These are phyloP conservation scores for Forpus xanthops DNA, from an alignment of 2,797 vertebrate genomes.

Conservation along the genomic window DNA sequence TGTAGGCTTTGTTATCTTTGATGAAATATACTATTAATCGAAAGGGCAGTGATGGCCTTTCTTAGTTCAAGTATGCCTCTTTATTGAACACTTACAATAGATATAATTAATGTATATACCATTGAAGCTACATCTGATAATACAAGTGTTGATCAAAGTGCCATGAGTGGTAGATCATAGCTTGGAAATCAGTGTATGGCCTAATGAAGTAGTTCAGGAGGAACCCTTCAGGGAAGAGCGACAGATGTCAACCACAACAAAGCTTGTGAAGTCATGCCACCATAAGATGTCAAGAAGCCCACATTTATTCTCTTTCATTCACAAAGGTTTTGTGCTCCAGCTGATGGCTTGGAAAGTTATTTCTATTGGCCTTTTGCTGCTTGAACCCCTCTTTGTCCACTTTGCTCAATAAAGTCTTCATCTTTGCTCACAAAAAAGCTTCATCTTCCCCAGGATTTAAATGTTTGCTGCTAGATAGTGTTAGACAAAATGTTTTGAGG, in stretches of 20 bases:
- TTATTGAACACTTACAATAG: neutral
- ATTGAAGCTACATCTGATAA: neutral
- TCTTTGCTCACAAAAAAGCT: neutral
- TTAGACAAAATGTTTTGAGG: neutral
- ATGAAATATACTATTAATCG: neutral
- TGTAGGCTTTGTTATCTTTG: neutral
- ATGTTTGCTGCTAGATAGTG: neutral
- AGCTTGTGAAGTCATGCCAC: neutral
- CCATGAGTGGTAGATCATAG: neutral
- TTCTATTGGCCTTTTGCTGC: neutral
- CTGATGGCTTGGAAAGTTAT: neutral
- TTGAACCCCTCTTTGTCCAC: neutral
- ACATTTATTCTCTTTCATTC: neutral
- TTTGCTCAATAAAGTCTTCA: neutral
- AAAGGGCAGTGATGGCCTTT: neutral
- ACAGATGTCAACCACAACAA: neutral
- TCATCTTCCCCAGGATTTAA: neutral
- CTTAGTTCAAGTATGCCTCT: neutral
- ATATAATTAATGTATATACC: neutral
- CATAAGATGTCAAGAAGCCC: neutral
- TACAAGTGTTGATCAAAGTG: neutral
- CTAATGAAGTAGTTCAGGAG: neutral
- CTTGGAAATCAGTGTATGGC: neutral
- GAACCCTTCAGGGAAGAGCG: neutral
- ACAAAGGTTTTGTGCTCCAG: neutral